Evolutionary conservation across 2,888 invertebrate genomes (phyloP).

Genomic region (Odontothrips loti): DNA sequence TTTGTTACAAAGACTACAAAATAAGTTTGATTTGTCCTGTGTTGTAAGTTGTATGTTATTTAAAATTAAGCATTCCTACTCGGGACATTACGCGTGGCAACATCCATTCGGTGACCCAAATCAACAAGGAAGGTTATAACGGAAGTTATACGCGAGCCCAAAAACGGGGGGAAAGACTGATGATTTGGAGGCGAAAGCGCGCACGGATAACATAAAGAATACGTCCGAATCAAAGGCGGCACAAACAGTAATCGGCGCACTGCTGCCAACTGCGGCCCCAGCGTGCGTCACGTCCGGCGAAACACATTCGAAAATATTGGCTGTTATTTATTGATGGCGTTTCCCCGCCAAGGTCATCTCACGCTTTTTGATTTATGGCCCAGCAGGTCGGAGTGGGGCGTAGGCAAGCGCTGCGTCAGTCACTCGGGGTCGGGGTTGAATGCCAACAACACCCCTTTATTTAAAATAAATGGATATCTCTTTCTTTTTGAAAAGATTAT

Average conservation of each 20-base stretch:
- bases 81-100: neutral
- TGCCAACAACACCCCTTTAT: neutral
- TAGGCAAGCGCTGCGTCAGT: neutral
- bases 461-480: neutral
- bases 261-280: neutral
- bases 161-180: neutral
- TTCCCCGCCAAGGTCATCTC: neutral
- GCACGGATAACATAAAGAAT: neutral
- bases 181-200: neutral
- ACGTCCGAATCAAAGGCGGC: neutral
- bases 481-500: no score
- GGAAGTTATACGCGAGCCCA: no score
- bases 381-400: neutral
- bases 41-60: neutral
- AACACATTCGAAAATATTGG: constrained; percentile 4
- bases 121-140: no score
- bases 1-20: constrained; percentile 22
- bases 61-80: constrained; percentile 24
- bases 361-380: neutral
- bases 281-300: neutral
- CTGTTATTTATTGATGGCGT: neutral
- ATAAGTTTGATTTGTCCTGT: constrained; percentile 1
- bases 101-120: neutral
- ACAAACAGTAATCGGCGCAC: neutral
- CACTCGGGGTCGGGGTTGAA: neutral